Base-by-base conservation (phyloP, 2,113 vertebrate species). In the Otolemur garnettii region DNA sequence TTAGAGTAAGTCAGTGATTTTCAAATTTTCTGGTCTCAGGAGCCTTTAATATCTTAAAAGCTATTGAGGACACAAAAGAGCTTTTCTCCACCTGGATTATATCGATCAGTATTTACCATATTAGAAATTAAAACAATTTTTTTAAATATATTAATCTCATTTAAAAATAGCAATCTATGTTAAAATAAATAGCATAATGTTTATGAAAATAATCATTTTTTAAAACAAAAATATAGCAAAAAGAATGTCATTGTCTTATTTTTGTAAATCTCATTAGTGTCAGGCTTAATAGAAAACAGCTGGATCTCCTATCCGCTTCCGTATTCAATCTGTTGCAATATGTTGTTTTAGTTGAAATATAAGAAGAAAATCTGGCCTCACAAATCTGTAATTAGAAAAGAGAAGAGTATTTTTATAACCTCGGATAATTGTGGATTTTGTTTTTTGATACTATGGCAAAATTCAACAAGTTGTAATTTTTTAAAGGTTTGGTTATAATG, bases 121-220 rank as follows among this genome's bases (percentile, higher is more conserved):
- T 96, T 94, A 86, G 33, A 74, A 93, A 93, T 81, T 74, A 91
- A 97, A 75, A 87, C 12, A 87, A 69, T 55, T 26, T 53, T 82
- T 82, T 30, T 7, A 92, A 60, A 33, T 83, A 60, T 72, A 74
- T 38, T 85, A 78, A 68, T 68, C 8, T 84, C 30, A 53, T 53
- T 92, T 94, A 60, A 95, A 78, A 95, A 85, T 69, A 84, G 5
- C 33, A 82, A 1, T 35, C 35, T 87, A 7, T 38, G 6, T 87
- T 68, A 77, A 45, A 57, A 35, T 87, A 87, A 95, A 35, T 90
- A 86, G 55, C 72, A 66, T 59, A 78, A 78, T 78, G 83, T 95
- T 85, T 59, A 28, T 81, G 72, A 90, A 94, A 95, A 35, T 60
- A 68, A 74, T 9, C 69, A 57, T 95, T 92, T 74, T 81, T 26